Conservation (phyloP, 1,140 invertebrate species). For the Orius insidiosus region DNA sequence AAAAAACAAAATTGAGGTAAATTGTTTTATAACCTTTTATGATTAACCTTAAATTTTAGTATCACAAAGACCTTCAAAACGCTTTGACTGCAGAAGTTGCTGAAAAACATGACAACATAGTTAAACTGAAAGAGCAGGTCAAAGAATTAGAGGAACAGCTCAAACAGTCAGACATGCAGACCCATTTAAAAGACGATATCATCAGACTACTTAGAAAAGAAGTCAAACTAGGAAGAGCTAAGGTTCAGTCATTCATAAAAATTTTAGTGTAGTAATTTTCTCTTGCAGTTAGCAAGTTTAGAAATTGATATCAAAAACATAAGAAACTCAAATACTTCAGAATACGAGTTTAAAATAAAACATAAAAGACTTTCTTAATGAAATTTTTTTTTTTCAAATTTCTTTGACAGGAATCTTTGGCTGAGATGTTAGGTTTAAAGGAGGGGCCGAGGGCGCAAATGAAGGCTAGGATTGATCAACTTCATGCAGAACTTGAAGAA, state of each 20-base stretch:
- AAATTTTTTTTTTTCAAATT: neutral
- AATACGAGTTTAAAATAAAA: neutral
- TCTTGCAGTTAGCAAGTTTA: neutral
- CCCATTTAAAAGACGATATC: constrained; percentile 33
- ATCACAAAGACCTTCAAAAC: constrained; percentile 25
- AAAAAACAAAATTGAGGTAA: too few species aligned
- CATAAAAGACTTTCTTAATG: neutral
- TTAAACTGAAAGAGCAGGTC: constrained; percentile 26
- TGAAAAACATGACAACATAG: constrained; percentile 29
- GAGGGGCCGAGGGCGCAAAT: constrained; percentile 12
- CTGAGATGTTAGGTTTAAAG: constrained; percentile 14
- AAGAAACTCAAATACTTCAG: too few species aligned
- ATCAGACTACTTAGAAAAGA: constrained; percentile 34
- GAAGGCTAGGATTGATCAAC: constrained; percentile 11
- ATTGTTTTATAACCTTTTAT: too few species aligned
- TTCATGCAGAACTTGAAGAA: constrained; percentile 11
- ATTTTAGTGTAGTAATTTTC: neutral
- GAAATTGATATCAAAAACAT: neutral
- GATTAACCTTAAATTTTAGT: neutral
- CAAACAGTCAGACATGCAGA: constrained; percentile 27
- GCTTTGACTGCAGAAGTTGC: constrained; percentile 31
- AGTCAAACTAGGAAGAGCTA: constrained; percentile 23
- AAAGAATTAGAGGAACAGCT: constrained; percentile 29
- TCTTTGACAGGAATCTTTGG: constrained; percentile 16
- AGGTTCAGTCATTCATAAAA: constrained; percentile 9